Percentiles rank a stretch among this genome's conserved stretches.
phyloP scores from a whole-genome alignment of 92 coral and sea anemone species.

The Umimayanthus kanabou region DNA sequence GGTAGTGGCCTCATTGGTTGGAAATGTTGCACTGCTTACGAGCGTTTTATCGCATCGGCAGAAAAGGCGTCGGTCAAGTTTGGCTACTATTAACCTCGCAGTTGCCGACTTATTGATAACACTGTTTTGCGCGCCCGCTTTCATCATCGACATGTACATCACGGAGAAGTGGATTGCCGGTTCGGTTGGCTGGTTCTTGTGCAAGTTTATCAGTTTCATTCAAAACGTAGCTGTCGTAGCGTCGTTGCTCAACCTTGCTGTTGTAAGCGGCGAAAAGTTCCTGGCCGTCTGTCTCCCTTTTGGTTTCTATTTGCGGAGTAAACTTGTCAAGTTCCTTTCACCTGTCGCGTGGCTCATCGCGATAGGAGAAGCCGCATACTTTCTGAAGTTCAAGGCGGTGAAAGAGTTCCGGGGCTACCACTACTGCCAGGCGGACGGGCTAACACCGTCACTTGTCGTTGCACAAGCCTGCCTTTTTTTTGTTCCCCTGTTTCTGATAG shows the following conservation, averaged over 20 bases:
- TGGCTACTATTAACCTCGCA: constrained; percentile 1
- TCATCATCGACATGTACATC: background rate
- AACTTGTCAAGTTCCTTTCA: constrained; percentile 5
- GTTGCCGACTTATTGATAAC: constrained; percentile 16
- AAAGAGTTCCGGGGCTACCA: background rate
- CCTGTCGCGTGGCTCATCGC: constrained; percentile 4
- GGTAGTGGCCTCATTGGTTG: background rate
- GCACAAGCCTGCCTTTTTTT: constrained; percentile 3
- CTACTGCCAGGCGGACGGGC: background rate
- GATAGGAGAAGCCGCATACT: constrained; percentile 9
- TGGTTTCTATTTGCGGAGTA: background rate
- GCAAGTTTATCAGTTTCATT: constrained; percentile 13
- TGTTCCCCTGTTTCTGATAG: constrained; percentile 5
- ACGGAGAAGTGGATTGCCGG: background rate
- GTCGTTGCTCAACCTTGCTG: background rate
- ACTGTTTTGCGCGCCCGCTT: background rate
- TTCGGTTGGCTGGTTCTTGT: background rate
- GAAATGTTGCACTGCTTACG: background rate
- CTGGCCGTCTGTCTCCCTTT: background rate
- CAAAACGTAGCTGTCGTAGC: constrained; percentile 20
- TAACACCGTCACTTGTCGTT: background rate
- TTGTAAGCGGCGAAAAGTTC: constrained; percentile 12
- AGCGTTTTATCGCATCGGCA: background rate
- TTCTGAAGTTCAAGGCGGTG: background rate
- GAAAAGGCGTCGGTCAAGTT: background rate